Percentiles rank a stretch among this genome's conserved stretches.
phyloP scores from a whole-genome alignment of 2,113 vertebrate genomes.

The Channa argus region DNA sequence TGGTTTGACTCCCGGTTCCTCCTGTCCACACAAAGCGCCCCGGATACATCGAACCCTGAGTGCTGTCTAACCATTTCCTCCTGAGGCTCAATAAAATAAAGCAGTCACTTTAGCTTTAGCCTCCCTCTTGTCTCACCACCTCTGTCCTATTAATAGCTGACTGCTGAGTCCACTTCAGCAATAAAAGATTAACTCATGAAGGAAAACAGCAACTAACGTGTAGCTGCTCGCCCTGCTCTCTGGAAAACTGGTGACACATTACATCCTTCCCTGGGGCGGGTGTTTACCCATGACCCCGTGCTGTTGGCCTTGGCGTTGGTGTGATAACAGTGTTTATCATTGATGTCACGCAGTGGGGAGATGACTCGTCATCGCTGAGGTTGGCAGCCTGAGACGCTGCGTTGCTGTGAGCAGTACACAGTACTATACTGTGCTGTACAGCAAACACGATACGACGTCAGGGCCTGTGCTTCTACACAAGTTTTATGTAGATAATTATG shows the following conservation, averaged over 20 bases:
- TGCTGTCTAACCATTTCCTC: no score
- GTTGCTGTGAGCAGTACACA: no score
- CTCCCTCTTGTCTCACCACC: background rate
- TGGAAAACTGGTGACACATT: constrained; percentile 21
- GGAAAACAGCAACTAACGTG: background rate
- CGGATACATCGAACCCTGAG: no score
- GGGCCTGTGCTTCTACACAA: no score
- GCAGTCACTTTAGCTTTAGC: background rate
- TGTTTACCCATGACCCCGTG: background rate
- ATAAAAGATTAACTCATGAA: constrained; percentile 20
- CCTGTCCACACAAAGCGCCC: no score
- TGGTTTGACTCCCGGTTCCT: no score
- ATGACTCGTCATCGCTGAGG: background rate
- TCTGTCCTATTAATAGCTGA: constrained; percentile 26
- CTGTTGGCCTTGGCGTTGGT: background rate
- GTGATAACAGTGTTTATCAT: constrained; percentile 8
- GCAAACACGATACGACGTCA: no score
- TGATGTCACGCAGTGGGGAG: constrained; percentile 3
- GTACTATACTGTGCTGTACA: no score
- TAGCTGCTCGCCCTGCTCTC: background rate
- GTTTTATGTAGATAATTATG: no score
- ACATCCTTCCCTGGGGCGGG: background rate
- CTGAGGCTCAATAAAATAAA: no score
- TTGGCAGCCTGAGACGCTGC: background rate
- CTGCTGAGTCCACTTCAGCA: background rate